Conservation (phyloP, 2,113 vertebrate genomes). For the Solenodon paradoxus region DNA sequence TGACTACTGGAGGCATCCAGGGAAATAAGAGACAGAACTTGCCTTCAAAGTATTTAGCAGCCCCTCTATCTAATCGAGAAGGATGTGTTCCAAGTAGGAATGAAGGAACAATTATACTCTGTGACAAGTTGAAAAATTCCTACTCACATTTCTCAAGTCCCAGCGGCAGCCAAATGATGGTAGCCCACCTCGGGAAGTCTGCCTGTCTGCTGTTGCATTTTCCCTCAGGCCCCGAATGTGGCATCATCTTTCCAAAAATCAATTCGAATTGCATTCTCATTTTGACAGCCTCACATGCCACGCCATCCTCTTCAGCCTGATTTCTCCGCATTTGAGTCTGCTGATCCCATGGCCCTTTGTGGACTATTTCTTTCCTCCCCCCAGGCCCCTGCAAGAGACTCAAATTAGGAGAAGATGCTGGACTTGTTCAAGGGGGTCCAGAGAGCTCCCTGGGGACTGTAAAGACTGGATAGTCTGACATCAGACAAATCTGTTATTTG, state of each 20-base stretch:
- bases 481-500: slow-evolving; percentile 19
- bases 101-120: background rate
- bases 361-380: background rate
- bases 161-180: background rate
- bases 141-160: background rate
- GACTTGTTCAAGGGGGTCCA: slow-evolving; percentile 5
- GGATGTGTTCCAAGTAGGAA: background rate
- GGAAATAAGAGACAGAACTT: background rate
- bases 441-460: background rate
- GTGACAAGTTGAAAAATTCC: background rate
- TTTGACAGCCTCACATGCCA: background rate
- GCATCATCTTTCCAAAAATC: slow-evolving; percentile 57
- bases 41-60: background rate
- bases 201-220: background rate
- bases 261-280: slow-evolving; percentile 40
- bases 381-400: background rate
- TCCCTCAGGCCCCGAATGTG: background rate
- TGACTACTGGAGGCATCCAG: background rate
- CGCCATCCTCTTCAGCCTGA: background rate
- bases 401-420: slow-evolving; percentile 18
- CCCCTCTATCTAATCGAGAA: background rate
- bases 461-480: background rate
- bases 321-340: background rate
- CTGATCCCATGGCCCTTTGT: background rate
- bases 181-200: background rate